Conservation (phyloP, 2,113 vertebrate species). For the Xyrauchen texanus region DNA sequence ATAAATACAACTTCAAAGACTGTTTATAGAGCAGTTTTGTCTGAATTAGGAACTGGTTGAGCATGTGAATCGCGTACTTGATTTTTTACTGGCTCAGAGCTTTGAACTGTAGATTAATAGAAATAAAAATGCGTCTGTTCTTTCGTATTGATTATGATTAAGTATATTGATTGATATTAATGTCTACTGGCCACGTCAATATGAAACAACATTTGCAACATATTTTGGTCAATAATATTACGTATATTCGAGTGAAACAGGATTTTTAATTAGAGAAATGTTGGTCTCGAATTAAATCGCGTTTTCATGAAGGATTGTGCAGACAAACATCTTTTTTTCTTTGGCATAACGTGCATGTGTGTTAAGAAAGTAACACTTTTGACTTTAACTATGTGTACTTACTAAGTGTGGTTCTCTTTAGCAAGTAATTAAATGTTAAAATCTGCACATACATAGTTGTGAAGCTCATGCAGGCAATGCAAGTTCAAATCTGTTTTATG, state of each 20-base stretch:
- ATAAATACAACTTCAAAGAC: constrained; percentile 31
- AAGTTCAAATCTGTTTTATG: no score
- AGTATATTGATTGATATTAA: neutral
- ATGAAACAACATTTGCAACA: neutral
- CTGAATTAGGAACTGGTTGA: constrained; percentile 33
- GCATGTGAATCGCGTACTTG: constrained; percentile 17
- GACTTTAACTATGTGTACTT: no score
- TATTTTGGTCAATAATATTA: neutral
- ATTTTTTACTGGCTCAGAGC: neutral
- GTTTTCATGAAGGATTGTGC: no score
- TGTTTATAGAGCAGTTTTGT: constrained; percentile 34
- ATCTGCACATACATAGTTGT: no score
- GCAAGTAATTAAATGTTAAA: no score
- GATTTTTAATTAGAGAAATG: neutral
- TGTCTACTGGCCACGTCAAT: no score
- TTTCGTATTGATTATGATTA: constrained; percentile 1
- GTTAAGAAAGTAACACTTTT: no score
- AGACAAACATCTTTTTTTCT: no score
- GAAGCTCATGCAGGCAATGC: no score
- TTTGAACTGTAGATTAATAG: neutral
- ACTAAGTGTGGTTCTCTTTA: no score
- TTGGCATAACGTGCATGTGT: no score
- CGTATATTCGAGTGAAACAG: neutral
- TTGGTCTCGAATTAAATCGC: no score
- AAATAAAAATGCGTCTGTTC: neutral